A percentile compares a stretch with the other conserved stretches of the same genome.
These are phyloP conservation scores for Drosophila nigrodunni DNA, from an alignment of 1,140 invertebrate genomes.

Conservation along the genomic window DNA sequence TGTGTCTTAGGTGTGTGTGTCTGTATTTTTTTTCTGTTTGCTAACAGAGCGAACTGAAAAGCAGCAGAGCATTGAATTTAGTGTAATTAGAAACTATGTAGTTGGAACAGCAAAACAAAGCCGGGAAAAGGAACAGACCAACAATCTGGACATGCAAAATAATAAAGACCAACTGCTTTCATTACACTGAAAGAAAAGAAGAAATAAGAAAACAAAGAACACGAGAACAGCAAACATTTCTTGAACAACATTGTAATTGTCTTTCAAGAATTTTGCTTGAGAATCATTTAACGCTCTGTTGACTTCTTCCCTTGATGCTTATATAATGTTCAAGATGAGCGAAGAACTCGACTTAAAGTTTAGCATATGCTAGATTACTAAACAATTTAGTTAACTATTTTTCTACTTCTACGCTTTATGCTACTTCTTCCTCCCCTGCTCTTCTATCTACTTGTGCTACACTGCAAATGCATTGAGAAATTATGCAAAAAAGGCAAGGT, in stretches of 20 bases:
- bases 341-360: conserved; percentile 28
- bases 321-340: conserved; percentile 43
- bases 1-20: neutral
- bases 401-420: neutral
- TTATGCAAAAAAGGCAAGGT: conserved; percentile 46
- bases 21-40: conserved; percentile 9
- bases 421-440: neutral
- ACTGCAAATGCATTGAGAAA: conserved; percentile 45
- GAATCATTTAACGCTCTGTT: conserved; percentile 70
- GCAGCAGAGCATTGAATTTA: conserved; percentile 55
- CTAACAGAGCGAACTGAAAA: conserved; percentile 12
- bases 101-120: conserved; percentile 44
- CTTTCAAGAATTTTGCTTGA: conserved; percentile 42
- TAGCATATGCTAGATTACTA: conserved; percentile 36
- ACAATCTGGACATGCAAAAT: conserved; percentile 48
- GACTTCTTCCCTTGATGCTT: conserved; percentile 31
- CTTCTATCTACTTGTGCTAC: neutral
- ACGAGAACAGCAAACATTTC: neutral
- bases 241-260: conserved; percentile 45
- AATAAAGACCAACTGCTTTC: conserved; percentile 40
- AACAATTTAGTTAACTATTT: conserved; percentile 19
- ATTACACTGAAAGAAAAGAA: conserved; percentile 30
- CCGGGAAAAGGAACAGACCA: conserved; percentile 2
- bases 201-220: neutral
- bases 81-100: conserved; percentile 69